Base-by-base conservation (phyloP, 2,888 invertebrate species). In the Stomorhina lunata region DNA sequence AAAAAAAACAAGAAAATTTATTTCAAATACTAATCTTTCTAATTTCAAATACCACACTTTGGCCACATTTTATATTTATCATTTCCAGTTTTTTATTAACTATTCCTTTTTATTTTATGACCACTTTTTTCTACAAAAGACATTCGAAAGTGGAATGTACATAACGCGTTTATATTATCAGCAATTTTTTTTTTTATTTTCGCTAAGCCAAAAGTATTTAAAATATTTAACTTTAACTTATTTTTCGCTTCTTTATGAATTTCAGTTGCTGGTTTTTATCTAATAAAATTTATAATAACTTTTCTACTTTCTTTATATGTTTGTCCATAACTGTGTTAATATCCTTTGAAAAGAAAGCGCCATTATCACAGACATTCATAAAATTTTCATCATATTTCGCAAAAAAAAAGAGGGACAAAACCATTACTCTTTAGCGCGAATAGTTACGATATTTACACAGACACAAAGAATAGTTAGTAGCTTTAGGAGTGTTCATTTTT, bases 231-330 rank as follows among this genome's bases (percentile, higher is more conserved):
- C 12, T 15, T 22, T 37, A 32, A 12, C 22, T 29, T 57, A 2
- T 50, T 4, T 29, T 10, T 15, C 34, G 27, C 1, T 20, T 37
- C 9, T 17, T 17, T 68, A 20, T 25, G 10, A 27, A 48, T 48
- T 50, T 37, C 3, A 17, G 50, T 61, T 37, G 27, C 7, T 59
- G 10, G 22, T 27, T 34, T 50, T 53, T 32, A 73, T 43, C 68
- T 77, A 66, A 77, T 68, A 17, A 81, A 81, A 68, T 77, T 81
- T 77, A 57, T 77, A 63, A 69, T 68, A 77, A 53, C 61, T 77
- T 63, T 72, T 63, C 45, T 68, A 22, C 32, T 61, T 10, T 12
- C 37, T 66, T n/a, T 61, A 72, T 77, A 40, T 73, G 79, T 40
- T 72, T 72, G 63, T 7, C 68, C 25, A 61, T 61, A 68, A 63